Evolutionary conservation across 1,140 invertebrate genomes (phyloP).

Genomic region (Bombus ignitus): DNA sequence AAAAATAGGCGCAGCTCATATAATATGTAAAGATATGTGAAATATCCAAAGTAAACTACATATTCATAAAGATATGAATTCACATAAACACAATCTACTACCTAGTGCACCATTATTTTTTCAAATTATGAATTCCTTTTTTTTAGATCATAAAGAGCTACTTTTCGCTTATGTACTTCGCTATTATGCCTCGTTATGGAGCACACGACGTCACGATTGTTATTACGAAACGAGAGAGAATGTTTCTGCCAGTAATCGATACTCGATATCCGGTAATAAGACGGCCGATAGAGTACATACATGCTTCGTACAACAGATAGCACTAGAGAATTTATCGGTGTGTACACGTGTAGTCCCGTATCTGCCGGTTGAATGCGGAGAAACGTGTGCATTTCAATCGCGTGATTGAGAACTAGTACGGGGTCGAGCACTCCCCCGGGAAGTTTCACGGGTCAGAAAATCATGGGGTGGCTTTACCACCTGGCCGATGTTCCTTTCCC

Average conservation of each 20-base stretch:
- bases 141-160: neutral
- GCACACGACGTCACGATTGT: conserved; percentile 21
- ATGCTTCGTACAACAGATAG: conserved; percentile 14
- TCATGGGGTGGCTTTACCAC: conserved; percentile 69
- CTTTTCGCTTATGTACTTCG: neutral
- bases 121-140: neutral
- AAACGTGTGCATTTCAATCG: conserved; percentile 66
- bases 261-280: conserved; percentile 53
- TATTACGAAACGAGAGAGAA: conserved; percentile 52
- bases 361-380: conserved; percentile 60
- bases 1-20: too few species aligned
- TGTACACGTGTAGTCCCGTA: conserved; percentile 54
- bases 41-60: too few species aligned
- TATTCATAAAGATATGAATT: too few species aligned
- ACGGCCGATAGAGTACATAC: conserved; percentile 24
- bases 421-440: conserved; percentile 36
- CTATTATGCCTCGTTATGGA: conserved; percentile 11
- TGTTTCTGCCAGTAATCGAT: conserved; percentile 45
- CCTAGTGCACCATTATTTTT: too few species aligned
- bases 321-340: conserved; percentile 41
- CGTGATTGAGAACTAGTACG: conserved; percentile 60
- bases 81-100: too few species aligned
- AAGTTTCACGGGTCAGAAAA: conserved; percentile 66
- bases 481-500: conserved; percentile 62
- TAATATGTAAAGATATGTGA: too few species aligned